These are phyloP conservation scores for Pardalotus punctatus DNA, from an alignment of 2,113 vertebrate species.

Conservation along the genomic window DNA sequence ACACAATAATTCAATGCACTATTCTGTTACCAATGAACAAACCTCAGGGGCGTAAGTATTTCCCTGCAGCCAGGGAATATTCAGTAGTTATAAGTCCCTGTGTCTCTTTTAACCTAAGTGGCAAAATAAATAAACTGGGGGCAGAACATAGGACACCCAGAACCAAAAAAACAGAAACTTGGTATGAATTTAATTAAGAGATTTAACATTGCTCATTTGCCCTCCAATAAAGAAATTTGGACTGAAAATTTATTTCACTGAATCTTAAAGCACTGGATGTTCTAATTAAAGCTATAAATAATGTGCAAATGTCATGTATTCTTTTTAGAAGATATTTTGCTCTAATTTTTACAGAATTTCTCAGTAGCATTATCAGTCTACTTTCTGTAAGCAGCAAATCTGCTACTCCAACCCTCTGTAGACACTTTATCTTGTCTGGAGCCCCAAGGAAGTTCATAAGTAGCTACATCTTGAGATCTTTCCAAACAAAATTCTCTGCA, in stretches of 20 bases:
- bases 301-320: background rate
- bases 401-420: background rate
- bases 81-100: background rate
- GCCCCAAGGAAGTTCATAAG: background rate
- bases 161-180: background rate
- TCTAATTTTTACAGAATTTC: background rate
- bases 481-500: background rate
- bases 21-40: background rate
- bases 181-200: background rate
- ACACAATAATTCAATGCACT: background rate
- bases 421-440: background rate
- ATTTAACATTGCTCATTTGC: background rate
- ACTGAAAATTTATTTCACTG: background rate
- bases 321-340: background rate
- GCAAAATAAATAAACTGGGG: background rate
- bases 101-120: background rate
- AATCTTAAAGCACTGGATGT: background rate
- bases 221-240: background rate
- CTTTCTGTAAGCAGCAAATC: background rate
- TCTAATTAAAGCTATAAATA: background rate
- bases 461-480: background rate
- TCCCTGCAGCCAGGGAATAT: background rate
- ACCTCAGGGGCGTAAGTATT: background rate
- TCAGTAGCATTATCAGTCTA: background rate
- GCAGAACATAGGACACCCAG: accelerated